Evolutionary conservation across 2,113 vertebrate species (phyloP), one percentile per base, ranked within the genome.

Genomic region (Oenanthe melanoleuca): DNA sequence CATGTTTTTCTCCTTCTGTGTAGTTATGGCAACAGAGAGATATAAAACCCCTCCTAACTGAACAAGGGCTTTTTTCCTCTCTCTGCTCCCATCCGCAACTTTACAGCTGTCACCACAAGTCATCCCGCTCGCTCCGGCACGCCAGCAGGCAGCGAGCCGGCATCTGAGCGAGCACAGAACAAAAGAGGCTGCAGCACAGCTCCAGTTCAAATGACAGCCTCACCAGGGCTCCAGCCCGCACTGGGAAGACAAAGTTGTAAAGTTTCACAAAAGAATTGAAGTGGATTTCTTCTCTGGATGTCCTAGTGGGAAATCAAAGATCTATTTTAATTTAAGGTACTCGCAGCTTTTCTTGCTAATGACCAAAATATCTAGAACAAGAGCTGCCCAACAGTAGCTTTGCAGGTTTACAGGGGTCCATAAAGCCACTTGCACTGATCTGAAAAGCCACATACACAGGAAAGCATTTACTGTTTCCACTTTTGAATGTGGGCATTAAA

Each of bases 1-100:
- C 92, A 56, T 96, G 92, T 90, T 96, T 96, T 95, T 93, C 95
- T 95, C 92, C 92, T 95, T 96, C 94, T 95, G 93, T 95, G 96
- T 97, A 96, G 96, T 97, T 97, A 97, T 97, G 95, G 96, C 95
- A 97, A 97, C 95, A 95, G 95, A 93, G 90, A 86, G 96, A 86
- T 92, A 94, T 92, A 90, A 97, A 86, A 9, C 94, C 94, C 95
- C 95, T 96, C 96, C 94, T 94, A 93, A 95, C 64, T 0, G 92
- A 94, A 95, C 88, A 80, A 86, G 95, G 91, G 93, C 92, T 95
- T 96, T 97, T 73, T 95, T 80, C 94, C 94, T 95, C 92, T 94
- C 90, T 70, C 86, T 83, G 88, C 92, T 95, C 92, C 96, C 88
- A 73, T 94, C 82, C 47, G 5, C 86, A 96, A 96, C 90, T 95